A percentile compares a stretch with the other conserved stretches of the same genome.
phyloP scores from a whole-genome alignment of 2,113 vertebrate species.

The Colaptes auratus region DNA sequence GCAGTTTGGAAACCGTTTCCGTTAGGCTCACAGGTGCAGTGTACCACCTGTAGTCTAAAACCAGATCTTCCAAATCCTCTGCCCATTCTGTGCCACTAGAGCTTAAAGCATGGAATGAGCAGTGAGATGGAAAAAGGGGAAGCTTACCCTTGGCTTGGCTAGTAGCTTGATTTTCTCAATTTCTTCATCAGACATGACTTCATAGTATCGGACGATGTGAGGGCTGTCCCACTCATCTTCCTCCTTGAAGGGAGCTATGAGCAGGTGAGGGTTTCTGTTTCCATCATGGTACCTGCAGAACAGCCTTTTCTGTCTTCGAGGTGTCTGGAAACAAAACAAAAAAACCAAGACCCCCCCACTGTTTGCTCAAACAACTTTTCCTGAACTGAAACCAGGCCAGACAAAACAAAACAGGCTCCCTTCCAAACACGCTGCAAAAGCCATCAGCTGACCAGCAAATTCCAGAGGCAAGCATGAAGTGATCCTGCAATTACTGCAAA shows the following conservation, averaged over 20 bases:
- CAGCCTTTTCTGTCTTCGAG: constrained; percentile 85
- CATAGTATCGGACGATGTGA: constrained; percentile 89
- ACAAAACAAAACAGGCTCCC: not conserved
- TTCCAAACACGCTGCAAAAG: not conserved
- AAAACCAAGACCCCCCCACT: not conserved
- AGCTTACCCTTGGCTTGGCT: constrained; percentile 92
- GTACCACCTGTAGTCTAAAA: not conserved
- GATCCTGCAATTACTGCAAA: not conserved
- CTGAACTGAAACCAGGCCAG: not conserved
- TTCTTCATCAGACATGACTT: constrained; percentile 87
- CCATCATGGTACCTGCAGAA: constrained; percentile 92
- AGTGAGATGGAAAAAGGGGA: not conserved
- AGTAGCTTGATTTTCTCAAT: constrained; percentile 92
- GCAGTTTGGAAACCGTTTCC: not conserved
- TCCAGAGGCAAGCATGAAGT: not conserved
- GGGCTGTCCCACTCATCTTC: constrained; percentile 98
- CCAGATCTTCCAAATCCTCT: not conserved
- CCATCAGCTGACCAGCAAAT: not conserved
- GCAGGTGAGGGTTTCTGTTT: constrained; percentile 83
- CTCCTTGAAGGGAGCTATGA: constrained; percentile 91
- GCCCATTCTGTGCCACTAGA: not conserved
- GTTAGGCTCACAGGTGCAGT: constrained; percentile 1
- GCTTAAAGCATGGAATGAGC: not conserved
- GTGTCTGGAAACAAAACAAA: constrained; percentile 76
- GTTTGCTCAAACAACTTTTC: not conserved